Conservation (phyloP, 2,888 invertebrate genomes). For the Lacanobia wlatinum region DNA sequence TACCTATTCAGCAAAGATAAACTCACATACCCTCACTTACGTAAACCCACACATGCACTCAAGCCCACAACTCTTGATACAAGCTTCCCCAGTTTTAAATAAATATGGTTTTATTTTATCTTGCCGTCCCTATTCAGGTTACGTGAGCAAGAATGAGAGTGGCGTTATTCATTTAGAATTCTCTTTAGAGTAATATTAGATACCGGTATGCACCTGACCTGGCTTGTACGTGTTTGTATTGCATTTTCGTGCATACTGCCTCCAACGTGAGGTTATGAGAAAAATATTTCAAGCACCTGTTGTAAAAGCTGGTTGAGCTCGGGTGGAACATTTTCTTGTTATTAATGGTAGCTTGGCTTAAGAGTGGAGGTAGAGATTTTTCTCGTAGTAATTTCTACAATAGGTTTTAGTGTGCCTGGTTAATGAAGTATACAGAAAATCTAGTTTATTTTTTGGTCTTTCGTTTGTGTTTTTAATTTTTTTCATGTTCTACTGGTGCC, state of each 20-base stretch:
- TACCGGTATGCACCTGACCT: slow-evolving; percentile 33
- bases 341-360: slow-evolving; percentile 22
- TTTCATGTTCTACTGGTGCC: not conserved
- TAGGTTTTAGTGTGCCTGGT: not conserved
- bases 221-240: slow-evolving; percentile 40
- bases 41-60: slow-evolving; percentile 6
- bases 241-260: slow-evolving; percentile 41
- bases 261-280: slow-evolving; percentile 27
- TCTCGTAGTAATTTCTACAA: not conserved
- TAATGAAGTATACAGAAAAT: not conserved
- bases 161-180: slow-evolving; percentile 56
- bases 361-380: not conserved
- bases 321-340: slow-evolving; percentile 33
- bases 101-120: slow-evolving; percentile 49
- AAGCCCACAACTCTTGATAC: slow-evolving; percentile 35
- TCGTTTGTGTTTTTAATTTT: not conserved
- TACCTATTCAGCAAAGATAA: not conserved
- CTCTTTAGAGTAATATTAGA: slow-evolving; percentile 48
- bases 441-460: not conserved
- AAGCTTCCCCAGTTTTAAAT: slow-evolving; percentile 33
- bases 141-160: slow-evolving; percentile 24
- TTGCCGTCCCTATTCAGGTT: slow-evolving; percentile 28
- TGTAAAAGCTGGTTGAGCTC: slow-evolving; percentile 22
- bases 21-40: not conserved
- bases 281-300: slow-evolving; percentile 46